Evolutionary conservation across 2,797 vertebrate genomes (phyloP), one percentile per base, ranked within the genome.

Genomic region (Alcedo quadribrachys): DNA sequence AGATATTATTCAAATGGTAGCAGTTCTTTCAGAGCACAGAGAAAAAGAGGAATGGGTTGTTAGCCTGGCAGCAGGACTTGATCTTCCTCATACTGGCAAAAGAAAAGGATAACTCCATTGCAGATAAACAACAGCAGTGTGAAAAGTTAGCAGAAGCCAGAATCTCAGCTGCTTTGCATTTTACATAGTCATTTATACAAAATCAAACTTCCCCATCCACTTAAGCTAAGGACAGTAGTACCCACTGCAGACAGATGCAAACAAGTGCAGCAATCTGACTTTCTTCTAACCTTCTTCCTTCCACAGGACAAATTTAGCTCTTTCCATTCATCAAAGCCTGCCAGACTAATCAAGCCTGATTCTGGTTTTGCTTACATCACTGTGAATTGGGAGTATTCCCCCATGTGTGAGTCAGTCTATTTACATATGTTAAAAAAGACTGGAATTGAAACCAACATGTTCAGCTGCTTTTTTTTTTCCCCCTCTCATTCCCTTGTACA

Each of bases 331-430:
- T 95, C 94, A 91, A 90, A 94, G 68, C 58, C 85, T 96, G 87
- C 81, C 90, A 96, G 94, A 81, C 65, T 95, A 95, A 93, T 96
- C 91, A 94, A 92, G 85, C 57, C 67, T 70, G 74, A 91, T 96
- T 94, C 91, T 88, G 91, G 46, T 85, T 88, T 89, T 93, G 84
- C 91, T 92, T 95, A 73, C 77, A 89, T 93, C 80, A 35, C 80
- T 85, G 68, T 66, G 76, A 65, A 82, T 22, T 73, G 75, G 84
- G 84, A 94, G 81, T 87, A 87, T 90, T 94, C 92, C 87, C 13
- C 0, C 3, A 12, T 71, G 54, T 67, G 37, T 74, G 81, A 90
- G 78, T 80, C 90, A 89, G 61, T 90, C 60, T 60, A 92, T 81
- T 91, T 94, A 85, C 58, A 80, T 92, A 85, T 43, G 89, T 82